Percentiles rank a stretch among this genome's conserved stretches.
Conservation (phyloP, 2,113 vertebrate species). For the Bubo bubo region DNA sequence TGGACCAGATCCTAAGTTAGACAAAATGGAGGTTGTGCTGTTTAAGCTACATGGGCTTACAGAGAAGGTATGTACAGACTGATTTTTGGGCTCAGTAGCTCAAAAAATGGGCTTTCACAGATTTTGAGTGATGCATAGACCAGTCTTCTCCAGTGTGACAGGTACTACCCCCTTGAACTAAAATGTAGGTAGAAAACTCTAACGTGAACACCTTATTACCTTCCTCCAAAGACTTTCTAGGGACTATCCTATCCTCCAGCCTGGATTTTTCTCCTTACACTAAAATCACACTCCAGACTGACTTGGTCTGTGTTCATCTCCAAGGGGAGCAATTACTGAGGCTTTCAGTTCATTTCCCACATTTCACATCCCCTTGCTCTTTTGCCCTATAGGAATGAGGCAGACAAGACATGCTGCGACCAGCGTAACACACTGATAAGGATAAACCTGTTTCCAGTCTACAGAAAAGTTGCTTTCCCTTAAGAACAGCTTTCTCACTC, state of each 20-base stretch:
- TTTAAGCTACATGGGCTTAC: neutral
- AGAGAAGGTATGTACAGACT: fast-evolving
- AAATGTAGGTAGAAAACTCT: neutral
- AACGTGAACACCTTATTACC: neutral
- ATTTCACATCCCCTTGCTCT: neutral
- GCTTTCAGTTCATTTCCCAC: neutral
- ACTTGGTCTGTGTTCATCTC: neutral
- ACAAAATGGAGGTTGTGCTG: neutral
- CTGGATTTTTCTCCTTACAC: neutral
- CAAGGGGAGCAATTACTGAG: neutral
- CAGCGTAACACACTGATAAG: neutral
- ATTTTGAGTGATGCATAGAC: neutral
- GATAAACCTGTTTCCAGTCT: neutral
- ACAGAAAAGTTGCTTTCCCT: neutral
- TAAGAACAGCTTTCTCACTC: neutral
- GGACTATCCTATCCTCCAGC: neutral
- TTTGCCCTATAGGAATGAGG: neutral
- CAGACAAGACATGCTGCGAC: neutral
- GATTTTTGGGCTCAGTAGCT: neutral
- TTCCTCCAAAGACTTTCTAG: neutral
- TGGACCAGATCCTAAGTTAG: neutral
- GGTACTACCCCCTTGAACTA: neutral
- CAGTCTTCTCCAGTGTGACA: neutral
- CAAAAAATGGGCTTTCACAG: neutral
- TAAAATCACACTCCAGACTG: neutral